These are phyloP conservation scores for Euzophera pinguis DNA, from an alignment of 2,888 invertebrate genomes.

Conservation along the genomic window DNA sequence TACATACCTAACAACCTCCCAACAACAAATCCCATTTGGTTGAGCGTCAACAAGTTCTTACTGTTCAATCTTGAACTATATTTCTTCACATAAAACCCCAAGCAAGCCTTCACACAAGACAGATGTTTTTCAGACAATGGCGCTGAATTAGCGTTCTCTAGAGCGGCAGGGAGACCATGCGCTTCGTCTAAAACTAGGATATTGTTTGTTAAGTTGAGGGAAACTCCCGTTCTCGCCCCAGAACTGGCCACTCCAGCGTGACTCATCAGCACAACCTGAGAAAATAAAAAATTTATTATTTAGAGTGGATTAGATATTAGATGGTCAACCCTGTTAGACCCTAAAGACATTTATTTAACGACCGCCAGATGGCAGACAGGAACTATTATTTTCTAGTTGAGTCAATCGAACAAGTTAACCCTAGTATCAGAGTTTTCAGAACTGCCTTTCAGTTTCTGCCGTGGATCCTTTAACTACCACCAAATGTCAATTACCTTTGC, in stretches of 20 bases:
- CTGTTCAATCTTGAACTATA: conserved; percentile 88
- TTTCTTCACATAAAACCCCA: conserved; percentile 85
- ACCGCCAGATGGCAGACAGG: no score
- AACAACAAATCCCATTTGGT: conserved; percentile 89
- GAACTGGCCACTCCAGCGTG: conserved; percentile 69
- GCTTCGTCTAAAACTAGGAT: conserved; percentile 97
- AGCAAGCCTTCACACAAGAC: conserved; percentile 80
- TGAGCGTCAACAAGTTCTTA: conserved; percentile 88
- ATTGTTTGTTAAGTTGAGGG: conserved; percentile 81
- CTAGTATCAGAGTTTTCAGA: no score
- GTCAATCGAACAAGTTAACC: no score
- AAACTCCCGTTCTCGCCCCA: conserved; percentile 61
- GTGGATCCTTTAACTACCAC: no score
- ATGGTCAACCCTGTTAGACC: no score
- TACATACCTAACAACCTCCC: conserved; percentile 80
- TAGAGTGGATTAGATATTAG: no score
- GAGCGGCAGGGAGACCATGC: conserved; percentile 95
- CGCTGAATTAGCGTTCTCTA: conserved; percentile 91
- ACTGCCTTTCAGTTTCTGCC: no score
- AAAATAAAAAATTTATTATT: no score
- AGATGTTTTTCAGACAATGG: conserved; percentile 85
- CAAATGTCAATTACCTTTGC: no score
- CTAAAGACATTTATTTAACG: no score
- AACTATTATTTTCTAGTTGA: no score
- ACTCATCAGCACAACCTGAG: conserved; percentile 63